These are phyloP conservation scores for Chelon auratus DNA, from an alignment of 2,797 vertebrate genomes.

Conservation along the genomic window DNA sequence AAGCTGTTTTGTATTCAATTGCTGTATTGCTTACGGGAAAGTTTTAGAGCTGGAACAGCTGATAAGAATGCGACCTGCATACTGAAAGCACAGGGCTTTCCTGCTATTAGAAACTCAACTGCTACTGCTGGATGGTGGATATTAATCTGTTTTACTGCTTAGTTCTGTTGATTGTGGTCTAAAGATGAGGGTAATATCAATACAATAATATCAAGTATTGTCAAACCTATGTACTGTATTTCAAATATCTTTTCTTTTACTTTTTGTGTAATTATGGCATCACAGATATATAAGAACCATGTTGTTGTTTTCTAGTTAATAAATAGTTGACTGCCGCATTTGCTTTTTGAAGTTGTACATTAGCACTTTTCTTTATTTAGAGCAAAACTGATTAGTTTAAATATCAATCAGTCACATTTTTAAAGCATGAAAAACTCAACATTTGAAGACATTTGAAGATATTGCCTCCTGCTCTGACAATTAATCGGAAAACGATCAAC, in stretches of 20 bases:
- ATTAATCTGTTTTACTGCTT: slow-evolving; percentile 19
- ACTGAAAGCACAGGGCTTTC: slow-evolving; percentile 58
- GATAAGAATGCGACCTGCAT: slow-evolving; percentile 71
- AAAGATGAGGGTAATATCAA: no score
- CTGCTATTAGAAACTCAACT: slow-evolving; percentile 49
- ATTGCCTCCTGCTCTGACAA: no score
- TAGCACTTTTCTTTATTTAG: not conserved
- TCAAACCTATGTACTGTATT: not conserved
- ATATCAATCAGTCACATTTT: not conserved
- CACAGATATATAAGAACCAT: not conserved
- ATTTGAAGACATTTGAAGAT: not conserved
- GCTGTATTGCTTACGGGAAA: slow-evolving; percentile 63
- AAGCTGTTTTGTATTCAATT: slow-evolving; percentile 67
- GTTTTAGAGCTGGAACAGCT: slow-evolving; percentile 65
- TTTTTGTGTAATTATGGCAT: not conserved
- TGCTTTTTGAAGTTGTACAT: not conserved
- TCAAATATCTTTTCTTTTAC: not conserved
- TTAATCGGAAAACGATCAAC: slow-evolving; percentile 5
- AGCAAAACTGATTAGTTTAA: not conserved
- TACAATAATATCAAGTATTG: not conserved
- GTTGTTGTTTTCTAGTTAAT: not conserved
- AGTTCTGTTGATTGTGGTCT: not conserved
- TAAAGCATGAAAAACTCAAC: not conserved
- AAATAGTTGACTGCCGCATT: not conserved
- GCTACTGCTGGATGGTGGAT: slow-evolving; percentile 18